Evolutionary conservation across 2,113 vertebrate species (phyloP).

Genomic region (Calonectris borealis): DNA sequence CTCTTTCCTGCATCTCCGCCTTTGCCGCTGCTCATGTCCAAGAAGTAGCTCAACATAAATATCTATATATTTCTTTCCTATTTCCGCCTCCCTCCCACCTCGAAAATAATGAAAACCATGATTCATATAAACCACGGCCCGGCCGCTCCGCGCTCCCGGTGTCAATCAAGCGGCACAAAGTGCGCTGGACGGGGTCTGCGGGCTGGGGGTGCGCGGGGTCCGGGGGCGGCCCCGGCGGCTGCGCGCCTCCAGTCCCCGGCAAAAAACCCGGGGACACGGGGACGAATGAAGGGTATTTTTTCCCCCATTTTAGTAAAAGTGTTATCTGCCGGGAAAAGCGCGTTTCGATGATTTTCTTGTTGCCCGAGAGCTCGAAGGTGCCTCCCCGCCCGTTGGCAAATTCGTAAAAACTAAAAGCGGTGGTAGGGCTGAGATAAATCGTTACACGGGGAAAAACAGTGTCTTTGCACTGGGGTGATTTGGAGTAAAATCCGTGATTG

Average conservation of each 20-base stretch:
- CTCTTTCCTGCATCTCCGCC: not conserved
- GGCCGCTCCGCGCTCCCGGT: not conserved
- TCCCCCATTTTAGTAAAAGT: rapidly evolving
- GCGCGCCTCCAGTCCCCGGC: not conserved
- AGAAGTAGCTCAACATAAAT: not conserved
- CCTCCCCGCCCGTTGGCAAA: not conserved
- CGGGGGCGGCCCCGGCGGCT: not conserved
- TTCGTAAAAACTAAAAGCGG: not conserved
- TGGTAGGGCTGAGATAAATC: not conserved
- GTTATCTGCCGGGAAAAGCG: rapidly evolving
- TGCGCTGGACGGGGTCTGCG: not conserved
- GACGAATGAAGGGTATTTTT: not conserved
- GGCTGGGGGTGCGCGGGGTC: rapidly evolving
- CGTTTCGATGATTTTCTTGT: not conserved
- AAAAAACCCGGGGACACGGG: not conserved
- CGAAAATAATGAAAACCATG: not conserved
- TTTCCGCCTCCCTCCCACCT: not conserved
- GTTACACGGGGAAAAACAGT: rapidly evolving
- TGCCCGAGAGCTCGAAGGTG: not conserved
- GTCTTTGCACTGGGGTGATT: rapidly evolving
- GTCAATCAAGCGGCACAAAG: not conserved
- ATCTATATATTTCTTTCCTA: not conserved
- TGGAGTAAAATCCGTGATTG: not conserved
- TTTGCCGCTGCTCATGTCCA: not conserved
- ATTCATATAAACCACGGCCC: not conserved